phyloP scores from a whole-genome alignment of 2,797 vertebrate species.

The Kryptolebias ocellatus region DNA sequence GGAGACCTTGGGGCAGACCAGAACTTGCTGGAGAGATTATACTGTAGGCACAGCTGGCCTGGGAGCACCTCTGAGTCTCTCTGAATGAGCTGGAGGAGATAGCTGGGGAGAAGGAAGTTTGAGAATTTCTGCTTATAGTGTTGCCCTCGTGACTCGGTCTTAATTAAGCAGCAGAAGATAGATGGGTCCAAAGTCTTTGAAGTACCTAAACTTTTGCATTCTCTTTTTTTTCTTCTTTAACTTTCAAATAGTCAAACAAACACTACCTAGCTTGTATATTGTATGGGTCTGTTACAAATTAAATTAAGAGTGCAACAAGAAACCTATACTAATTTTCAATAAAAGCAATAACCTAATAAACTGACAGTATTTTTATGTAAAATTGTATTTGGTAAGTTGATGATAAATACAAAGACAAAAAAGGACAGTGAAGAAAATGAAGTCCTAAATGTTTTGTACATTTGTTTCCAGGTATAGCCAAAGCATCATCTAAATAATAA shows the following conservation, averaged over 20 bases:
- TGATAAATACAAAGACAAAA: not conserved
- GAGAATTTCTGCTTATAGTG: too few relatives aligned
- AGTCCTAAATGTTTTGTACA: constrained; percentile 29
- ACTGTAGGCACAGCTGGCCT: too few relatives aligned
- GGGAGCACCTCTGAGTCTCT: too few relatives aligned
- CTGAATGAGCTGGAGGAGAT: too few relatives aligned
- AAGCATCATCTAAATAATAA: constrained; percentile 37
- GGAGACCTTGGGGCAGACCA: too few relatives aligned
- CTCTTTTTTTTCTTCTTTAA: not conserved
- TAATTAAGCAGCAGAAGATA: too few relatives aligned
- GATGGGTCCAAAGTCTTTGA: not conserved
- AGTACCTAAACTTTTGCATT: not conserved
- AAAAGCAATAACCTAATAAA: not conserved
- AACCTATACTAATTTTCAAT: not conserved
- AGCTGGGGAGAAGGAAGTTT: too few relatives aligned
- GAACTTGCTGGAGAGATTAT: too few relatives aligned
- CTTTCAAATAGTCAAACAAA: not conserved
- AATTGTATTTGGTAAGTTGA: constrained; percentile 8
- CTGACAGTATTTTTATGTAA: constrained; percentile 1
- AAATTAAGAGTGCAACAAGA: not conserved
- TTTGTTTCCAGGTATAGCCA: constrained; percentile 22
- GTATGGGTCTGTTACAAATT: constrained; percentile 3
- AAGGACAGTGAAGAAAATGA: not conserved
- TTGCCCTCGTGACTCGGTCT: too few relatives aligned
- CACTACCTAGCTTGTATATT: not conserved